phyloP scores from a whole-genome alignment of 2,113 vertebrate genomes.

The Zosterops borbonicus region DNA sequence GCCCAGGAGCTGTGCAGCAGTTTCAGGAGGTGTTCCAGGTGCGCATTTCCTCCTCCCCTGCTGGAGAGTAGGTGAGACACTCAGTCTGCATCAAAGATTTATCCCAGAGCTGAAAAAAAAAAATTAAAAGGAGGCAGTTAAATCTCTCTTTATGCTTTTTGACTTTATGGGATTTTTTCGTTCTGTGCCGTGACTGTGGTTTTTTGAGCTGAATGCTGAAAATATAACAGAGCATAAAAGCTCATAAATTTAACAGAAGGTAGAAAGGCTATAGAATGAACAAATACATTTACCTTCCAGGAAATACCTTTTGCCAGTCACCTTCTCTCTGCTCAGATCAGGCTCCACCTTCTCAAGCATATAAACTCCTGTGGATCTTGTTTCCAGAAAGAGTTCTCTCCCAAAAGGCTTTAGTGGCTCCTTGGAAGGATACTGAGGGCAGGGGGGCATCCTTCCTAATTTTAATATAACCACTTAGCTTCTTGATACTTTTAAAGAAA shows the following conservation, averaged over 20 bases:
- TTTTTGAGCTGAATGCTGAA: slow-evolving; percentile 32
- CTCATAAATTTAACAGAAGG: slow-evolving; percentile 47
- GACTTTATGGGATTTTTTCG: slow-evolving; percentile 2
- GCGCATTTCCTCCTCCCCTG: neutral
- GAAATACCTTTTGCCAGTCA: neutral
- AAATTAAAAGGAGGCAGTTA: slow-evolving; percentile 29
- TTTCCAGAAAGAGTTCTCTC: neutral
- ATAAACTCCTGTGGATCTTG: neutral
- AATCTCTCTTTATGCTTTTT: slow-evolving; percentile 31
- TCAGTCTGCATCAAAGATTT: neutral
- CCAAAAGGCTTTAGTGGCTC: neutral
- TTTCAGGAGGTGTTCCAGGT: neutral
- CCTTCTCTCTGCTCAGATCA: fast-evolving
- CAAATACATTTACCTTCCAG: slow-evolving; percentile 33
- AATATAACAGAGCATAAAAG: slow-evolving; percentile 43
- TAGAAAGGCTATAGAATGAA: neutral
- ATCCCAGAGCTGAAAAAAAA: neutral
- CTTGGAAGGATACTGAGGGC: neutral
- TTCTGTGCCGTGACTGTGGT: neutral
- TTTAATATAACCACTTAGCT: neutral
- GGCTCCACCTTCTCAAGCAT: neutral
- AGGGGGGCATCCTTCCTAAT: neutral
- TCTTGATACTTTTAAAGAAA: neutral
- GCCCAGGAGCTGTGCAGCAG: neutral
- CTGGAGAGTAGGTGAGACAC: neutral